Evolutionary conservation across 2,888 invertebrate genomes (phyloP).

Genomic region (Mesoligia furuncula): DNA sequence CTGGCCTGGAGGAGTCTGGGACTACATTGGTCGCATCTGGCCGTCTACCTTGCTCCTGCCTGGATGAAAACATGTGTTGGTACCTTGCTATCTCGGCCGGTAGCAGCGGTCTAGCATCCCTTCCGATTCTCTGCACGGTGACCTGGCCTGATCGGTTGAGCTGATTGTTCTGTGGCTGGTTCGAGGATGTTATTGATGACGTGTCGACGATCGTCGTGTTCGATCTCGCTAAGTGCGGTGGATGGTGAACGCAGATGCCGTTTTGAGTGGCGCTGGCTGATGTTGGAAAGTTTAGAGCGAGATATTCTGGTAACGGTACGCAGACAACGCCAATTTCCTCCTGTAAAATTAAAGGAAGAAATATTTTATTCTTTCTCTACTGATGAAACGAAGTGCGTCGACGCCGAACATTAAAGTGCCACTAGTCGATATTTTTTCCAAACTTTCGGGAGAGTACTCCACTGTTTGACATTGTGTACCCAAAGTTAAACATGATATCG

Average conservation of each 20-base stretch:
- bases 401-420: too few species aligned
- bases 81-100: constrained; percentile 88
- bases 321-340: constrained; percentile 87
- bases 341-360: constrained; percentile 70
- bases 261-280: constrained; percentile 70
- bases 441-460: too few species aligned
- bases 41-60: constrained; percentile 67
- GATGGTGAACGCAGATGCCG: constrained; percentile 73
- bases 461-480: too few species aligned
- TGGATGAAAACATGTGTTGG: constrained; percentile 84
- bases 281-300: constrained; percentile 81
- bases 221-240: constrained; percentile 58
- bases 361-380: not conserved
- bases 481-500: too few species aligned
- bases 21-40: constrained; percentile 73
- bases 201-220: constrained; percentile 63
- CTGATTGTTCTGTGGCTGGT: constrained; percentile 66
- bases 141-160: constrained; percentile 79
- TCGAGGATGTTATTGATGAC: constrained; percentile 67
- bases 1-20: constrained; percentile 72
- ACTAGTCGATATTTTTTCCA: too few species aligned
- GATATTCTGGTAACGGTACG: constrained; percentile 84
- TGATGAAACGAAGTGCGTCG: not conserved
- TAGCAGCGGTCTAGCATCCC: constrained; percentile 89
- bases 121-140: constrained; percentile 90